These are phyloP conservation scores for Lasioglossum malachurum DNA, from an alignment of 2,888 invertebrate genomes.

Conservation along the genomic window DNA sequence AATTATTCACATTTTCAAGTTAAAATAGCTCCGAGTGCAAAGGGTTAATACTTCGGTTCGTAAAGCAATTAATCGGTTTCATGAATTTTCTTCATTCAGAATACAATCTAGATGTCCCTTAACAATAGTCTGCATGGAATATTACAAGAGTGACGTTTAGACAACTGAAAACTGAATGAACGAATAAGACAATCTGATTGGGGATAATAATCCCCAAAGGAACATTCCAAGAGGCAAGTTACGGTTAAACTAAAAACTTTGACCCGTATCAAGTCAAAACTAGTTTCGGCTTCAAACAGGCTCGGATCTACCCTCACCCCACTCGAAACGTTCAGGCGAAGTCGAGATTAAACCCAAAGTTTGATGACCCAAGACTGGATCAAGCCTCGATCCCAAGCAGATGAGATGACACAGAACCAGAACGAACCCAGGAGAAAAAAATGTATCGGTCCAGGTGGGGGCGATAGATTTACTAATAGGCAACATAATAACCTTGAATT, in stretches of 20 bases:
- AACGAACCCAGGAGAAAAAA: background rate
- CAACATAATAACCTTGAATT: constrained; percentile 1
- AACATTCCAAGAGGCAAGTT: background rate
- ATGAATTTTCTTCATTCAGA: background rate
- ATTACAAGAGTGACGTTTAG: background rate
- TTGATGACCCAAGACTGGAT: background rate
- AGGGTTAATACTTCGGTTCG: too few relatives aligned
- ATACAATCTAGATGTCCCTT: background rate
- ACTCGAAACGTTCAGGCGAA: background rate
- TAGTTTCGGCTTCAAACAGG: background rate
- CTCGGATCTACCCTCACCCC: background rate
- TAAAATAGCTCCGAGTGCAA: too few relatives aligned
- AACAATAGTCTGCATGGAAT: background rate
- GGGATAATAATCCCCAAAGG: background rate
- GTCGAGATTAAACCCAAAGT: background rate
- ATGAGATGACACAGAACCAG: background rate
- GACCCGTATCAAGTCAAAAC: background rate
- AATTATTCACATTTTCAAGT: too few relatives aligned
- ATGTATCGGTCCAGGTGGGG: background rate
- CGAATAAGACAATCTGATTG: background rate
- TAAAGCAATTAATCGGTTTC: background rate
- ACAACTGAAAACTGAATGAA: background rate
- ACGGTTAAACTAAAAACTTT: background rate
- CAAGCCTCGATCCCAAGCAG: background rate
- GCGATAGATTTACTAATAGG: background rate